Evolutionary conservation across 2,797 vertebrate genomes (phyloP).

Genomic region (Sebastes umbrosus): DNA sequence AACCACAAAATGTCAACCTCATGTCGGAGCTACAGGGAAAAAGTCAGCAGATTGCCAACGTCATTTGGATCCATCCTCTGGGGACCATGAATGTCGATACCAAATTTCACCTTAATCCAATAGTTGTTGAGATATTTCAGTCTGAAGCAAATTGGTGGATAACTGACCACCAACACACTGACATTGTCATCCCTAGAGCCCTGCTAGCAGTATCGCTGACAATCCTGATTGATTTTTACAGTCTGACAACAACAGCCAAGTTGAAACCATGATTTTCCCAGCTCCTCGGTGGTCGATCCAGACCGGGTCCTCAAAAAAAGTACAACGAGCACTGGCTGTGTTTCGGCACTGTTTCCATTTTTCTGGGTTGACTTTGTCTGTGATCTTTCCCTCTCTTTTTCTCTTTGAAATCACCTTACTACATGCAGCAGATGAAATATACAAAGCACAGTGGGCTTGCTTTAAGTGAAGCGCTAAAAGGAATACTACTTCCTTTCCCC

Average conservation of each 20-base stretch:
- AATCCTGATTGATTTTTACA: background rate
- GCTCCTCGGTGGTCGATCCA: background rate
- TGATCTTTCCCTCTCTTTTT: slow-evolving; percentile 28
- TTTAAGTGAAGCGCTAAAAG: slow-evolving; percentile 10
- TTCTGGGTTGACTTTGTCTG: slow-evolving; percentile 26
- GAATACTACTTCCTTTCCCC: background rate
- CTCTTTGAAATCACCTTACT: slow-evolving; percentile 21
- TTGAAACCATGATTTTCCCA: background rate
- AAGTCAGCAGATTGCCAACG: background rate
- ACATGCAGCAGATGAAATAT: slow-evolving; percentile 6
- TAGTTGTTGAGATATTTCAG: slow-evolving; percentile 1
- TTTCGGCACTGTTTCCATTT: slow-evolving; percentile 14
- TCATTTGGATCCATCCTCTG: background rate
- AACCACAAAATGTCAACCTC: background rate
- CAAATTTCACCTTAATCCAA: background rate
- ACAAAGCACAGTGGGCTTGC: slow-evolving; percentile 11
- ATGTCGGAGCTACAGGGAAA: background rate
- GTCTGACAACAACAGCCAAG: background rate
- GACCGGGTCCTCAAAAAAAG: background rate
- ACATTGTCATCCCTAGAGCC: background rate
- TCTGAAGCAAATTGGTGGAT: background rate
- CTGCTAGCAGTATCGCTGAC: background rate
- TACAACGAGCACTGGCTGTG: background rate
- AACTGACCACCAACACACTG: background rate
- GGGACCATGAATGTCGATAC: background rate